Evolutionary conservation across 2,888 invertebrate species (phyloP).

Genomic region (Aporophyla nigra): DNA sequence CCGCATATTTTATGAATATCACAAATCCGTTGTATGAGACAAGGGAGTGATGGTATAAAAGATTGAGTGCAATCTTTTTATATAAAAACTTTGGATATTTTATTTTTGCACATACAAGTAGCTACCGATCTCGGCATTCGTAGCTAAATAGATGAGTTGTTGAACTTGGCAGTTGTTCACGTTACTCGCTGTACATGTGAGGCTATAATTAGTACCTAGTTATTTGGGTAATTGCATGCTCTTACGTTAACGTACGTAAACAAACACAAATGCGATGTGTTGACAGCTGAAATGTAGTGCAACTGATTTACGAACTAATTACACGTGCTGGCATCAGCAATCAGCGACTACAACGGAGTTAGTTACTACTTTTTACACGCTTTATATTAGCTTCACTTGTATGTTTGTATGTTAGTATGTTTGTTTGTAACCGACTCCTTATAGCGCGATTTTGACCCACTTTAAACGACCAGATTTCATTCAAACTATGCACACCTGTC

Average conservation of each 20-base stretch:
- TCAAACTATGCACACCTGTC: no score
- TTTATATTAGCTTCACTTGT: not conserved
- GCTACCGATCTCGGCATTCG: not conserved
- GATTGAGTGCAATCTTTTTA: constrained; percentile 21
- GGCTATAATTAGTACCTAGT: constrained; percentile 21
- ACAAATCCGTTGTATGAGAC: constrained; percentile 28
- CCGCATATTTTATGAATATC: constrained; percentile 21
- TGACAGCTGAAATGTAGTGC: constrained; percentile 1
- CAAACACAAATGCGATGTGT: not conserved
- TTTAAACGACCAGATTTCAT: no score
- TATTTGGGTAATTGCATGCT: not conserved
- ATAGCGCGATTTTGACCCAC: no score
- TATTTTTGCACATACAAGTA: constrained; percentile 25
- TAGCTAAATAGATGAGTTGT: constrained; percentile 17
- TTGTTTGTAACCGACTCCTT: no score
- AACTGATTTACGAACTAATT: not conserved
- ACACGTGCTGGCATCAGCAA: not conserved
- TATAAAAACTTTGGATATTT: constrained; percentile 21
- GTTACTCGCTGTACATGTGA: constrained; percentile 28
- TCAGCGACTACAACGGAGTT: not conserved
- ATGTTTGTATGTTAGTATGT: no score
- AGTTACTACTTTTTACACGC: not conserved
- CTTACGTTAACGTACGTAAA: not conserved
- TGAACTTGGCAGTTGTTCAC: constrained; percentile 49
- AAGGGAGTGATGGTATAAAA: constrained; percentile 18